Percentiles rank a stretch among this genome's conserved stretches.
phyloP scores from a whole-genome alignment of 2,888 invertebrate species.

The Eristalis arbustorum region DNA sequence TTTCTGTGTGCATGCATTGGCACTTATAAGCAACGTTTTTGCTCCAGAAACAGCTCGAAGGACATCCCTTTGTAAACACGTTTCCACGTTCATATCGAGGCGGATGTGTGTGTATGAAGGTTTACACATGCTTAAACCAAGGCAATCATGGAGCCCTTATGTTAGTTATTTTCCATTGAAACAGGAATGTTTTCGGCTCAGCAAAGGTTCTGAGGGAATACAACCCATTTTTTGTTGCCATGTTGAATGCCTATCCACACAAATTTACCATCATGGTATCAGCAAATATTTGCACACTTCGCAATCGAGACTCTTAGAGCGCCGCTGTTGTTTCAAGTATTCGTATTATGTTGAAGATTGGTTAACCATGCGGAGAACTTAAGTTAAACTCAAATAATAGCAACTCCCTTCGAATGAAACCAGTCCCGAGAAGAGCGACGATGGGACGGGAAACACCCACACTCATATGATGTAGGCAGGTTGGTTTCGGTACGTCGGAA shows the following conservation, averaged over 20 bases:
- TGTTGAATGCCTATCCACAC: conserved; percentile 28
- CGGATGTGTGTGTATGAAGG: neutral
- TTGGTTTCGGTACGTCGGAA: neutral
- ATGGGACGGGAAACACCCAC: neutral
- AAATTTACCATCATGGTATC: conserved; percentile 48
- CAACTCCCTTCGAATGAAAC: conserved; percentile 48
- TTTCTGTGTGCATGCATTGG: neutral
- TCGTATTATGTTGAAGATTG: conserved; percentile 61
- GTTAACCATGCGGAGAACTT: conserved; percentile 64
- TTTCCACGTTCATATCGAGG: neutral
- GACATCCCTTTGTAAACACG: neutral
- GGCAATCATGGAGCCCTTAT: conserved; percentile 42
- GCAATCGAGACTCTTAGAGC: conserved; percentile 27
- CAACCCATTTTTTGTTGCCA: conserved; percentile 12
- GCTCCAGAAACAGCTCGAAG: neutral
- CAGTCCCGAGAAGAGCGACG: conserved; percentile 19
- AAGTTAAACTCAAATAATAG: conserved; percentile 58
- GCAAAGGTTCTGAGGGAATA: conserved; percentile 4
- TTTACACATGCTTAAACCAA: conserved; percentile 10
- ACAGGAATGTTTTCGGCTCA: neutral
- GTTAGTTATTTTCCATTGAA: conserved; percentile 41
- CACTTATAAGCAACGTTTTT: neutral
- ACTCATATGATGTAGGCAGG: neutral
- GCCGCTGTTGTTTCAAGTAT: conserved; percentile 45
- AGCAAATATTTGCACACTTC: conserved; percentile 58